A percentile compares a stretch with the other conserved stretches of the same genome.
Conservation (phyloP, 1,140 invertebrate genomes). For the Danaus plexippus region DNA sequence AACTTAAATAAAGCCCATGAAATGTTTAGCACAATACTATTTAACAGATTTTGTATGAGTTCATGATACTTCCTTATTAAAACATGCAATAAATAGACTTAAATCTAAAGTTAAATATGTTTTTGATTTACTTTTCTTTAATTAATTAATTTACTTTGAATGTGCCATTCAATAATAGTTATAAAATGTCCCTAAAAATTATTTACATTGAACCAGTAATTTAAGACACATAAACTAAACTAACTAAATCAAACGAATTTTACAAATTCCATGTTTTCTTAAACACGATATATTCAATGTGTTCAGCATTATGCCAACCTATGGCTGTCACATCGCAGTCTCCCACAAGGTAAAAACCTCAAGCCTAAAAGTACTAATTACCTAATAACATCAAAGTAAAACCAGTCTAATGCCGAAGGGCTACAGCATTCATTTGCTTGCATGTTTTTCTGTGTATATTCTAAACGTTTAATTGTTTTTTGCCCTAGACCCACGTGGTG, state of each 20-base stretch:
- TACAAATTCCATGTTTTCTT: constrained; percentile 15
- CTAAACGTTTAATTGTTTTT: constrained; percentile 18
- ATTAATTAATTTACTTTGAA: too few relatives aligned
- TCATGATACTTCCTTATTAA: too few relatives aligned
- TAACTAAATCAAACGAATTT: not conserved
- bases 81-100: too few relatives aligned
- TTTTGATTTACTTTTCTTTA: too few relatives aligned
- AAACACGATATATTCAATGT: constrained; percentile 34
- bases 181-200: too few relatives aligned
- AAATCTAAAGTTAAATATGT: too few relatives aligned
- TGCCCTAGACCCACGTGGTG: constrained; percentile 55
- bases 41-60: too few relatives aligned
- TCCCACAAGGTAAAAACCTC: constrained; percentile 52
- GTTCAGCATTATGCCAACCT: constrained; percentile 55
- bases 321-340: constrained; percentile 49
- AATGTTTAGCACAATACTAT: too few relatives aligned
- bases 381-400: constrained; percentile 1
- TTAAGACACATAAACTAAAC: too few relatives aligned
- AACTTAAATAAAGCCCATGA: too few relatives aligned
- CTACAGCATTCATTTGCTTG: not conserved
- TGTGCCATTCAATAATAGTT: too few relatives aligned
- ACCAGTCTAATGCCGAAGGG: not conserved
- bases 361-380: constrained; percentile 3
- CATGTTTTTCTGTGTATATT: not conserved
- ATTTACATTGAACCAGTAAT: too few relatives aligned